Percentiles rank a stretch among this genome's conserved stretches.
Evolutionary conservation across 1,140 invertebrate species (phyloP).

Genomic region (Limonius californicus): DNA sequence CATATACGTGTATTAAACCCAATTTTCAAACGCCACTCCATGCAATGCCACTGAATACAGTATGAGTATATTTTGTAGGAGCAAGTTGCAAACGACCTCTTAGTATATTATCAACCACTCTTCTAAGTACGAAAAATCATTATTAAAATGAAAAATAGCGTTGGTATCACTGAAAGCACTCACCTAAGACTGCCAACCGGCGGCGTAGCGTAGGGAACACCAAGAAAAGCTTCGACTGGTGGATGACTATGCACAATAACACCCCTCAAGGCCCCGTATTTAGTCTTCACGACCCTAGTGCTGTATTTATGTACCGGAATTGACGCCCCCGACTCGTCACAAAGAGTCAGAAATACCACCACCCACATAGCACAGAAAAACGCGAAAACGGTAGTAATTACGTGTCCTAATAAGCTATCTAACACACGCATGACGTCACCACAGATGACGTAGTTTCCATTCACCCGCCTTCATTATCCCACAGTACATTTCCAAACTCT

Average conservation of each 20-base stretch:
- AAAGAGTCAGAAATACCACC: constrained; percentile 49
- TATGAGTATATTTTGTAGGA: too few species aligned
- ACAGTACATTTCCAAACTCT: not conserved
- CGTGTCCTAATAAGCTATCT: constrained; percentile 28
- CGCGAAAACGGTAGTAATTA: constrained; percentile 31
- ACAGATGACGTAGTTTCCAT: constrained; percentile 28
- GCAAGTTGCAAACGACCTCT: too few species aligned
- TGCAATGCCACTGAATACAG: too few species aligned
- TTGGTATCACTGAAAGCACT: constrained; percentile 5
- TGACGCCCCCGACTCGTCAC: constrained; percentile 45
- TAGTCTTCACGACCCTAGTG: constrained; percentile 76
- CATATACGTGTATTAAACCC: too few species aligned
- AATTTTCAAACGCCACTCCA: too few species aligned
- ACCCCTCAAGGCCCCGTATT: constrained; percentile 82
- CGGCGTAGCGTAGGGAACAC: constrained; percentile 88
- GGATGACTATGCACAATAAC: constrained; percentile 72
- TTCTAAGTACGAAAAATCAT: too few species aligned
- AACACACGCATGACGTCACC: constrained; percentile 41
- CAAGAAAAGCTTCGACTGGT: constrained; percentile 90
- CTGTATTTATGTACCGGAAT: constrained; percentile 66
- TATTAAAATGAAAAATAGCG: not conserved
- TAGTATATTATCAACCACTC: too few species aligned
- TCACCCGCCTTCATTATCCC: constrained; percentile 21
- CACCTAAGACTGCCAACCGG: constrained; percentile 67
- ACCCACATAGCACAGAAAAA: constrained; percentile 36